A percentile compares a stretch with the other conserved stretches of the same genome.
These are phyloP conservation scores for Chrysopilus asiliformis DNA, from an alignment of 2,888 invertebrate genomes.

Conservation along the genomic window DNA sequence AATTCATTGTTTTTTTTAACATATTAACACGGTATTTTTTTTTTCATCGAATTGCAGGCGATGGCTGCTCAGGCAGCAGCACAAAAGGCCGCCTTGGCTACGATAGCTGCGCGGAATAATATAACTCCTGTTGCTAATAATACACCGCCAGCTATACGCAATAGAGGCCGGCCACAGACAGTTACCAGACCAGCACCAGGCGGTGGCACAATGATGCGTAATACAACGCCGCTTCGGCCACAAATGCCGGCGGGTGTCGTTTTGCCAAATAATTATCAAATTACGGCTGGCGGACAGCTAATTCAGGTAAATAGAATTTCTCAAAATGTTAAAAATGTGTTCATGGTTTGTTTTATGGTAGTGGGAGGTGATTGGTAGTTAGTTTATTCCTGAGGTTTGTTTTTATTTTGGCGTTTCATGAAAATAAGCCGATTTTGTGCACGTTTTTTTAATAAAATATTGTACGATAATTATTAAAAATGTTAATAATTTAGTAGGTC, in stretches of 20 bases:
- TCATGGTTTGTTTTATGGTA: neutral
- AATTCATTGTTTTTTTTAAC: neutral
- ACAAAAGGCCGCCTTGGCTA: slow-evolving; percentile 33
- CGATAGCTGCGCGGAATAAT: slow-evolving; percentile 30
- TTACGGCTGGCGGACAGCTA: slow-evolving; percentile 28
- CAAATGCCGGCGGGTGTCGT: slow-evolving; percentile 26
- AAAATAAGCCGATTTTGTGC: too few relatives aligned
- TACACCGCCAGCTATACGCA: slow-evolving; percentile 21
- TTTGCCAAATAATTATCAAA: slow-evolving; percentile 32
- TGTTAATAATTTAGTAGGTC: too few relatives aligned
- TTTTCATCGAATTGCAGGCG: too few relatives aligned
- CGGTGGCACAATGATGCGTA: slow-evolving; percentile 14
- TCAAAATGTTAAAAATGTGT: too few relatives aligned
- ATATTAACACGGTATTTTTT: slow-evolving; percentile 1
- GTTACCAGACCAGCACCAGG: slow-evolving; percentile 22
- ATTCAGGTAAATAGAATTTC: slow-evolving; percentile 30
- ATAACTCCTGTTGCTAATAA: slow-evolving; percentile 23
- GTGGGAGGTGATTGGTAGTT: neutral
- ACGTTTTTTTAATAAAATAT: too few relatives aligned
- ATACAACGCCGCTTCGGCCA: slow-evolving; percentile 17
- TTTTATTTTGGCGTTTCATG: too few relatives aligned
- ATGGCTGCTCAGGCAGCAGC: slow-evolving; percentile 37
- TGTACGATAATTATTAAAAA: too few relatives aligned
- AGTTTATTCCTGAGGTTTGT: neutral
- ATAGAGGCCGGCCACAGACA: slow-evolving; percentile 28